Base-by-base conservation (phyloP, 1,140 invertebrate species). In the Ephestia elutella region DNA sequence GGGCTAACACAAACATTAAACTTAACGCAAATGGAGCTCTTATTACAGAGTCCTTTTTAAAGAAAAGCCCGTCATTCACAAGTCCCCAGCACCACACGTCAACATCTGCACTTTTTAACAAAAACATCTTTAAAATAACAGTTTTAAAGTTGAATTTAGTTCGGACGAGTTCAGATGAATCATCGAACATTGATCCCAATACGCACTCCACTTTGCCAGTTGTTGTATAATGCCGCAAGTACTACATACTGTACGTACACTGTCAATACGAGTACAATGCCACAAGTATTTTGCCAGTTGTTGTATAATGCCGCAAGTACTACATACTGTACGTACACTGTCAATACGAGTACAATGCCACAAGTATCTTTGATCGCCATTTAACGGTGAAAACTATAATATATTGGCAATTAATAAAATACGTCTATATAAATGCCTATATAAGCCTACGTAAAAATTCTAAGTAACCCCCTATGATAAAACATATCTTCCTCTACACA, bases 131-230 rank as follows among this genome's bases (percentile, higher is more conserved):
- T 15, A 44, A 10, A 5, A 15, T 15, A n/a, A 15, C 15, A 44
- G 5, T n/a, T 1, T 2, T 15, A 44, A 17, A n/a, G 38, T 44
- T 15, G 0, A 15, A 44, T 15, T 44, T 44, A 1, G 13, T 15
- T 15, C 10, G 13, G n/a, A 44, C 15, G 2, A n/a, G 2, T 17
- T 15, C 2, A 15, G 13, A 44, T 44, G 38, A 44, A 44, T 44
- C 38, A 44, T 44, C 38, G 38, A 44, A n/a, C 38, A 15, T 44
- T 44, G 38, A 44, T 44, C 38, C n/a, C 38, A 44, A 44, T 44
- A 17, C 38, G 38, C 15, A 44, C 38, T 44, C 38, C 38, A 44
- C 38, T 44, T 44, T 5, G 38, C 2, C 10, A n/a, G 5, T n/a
- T 44, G 7, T 35, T 35, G 32, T 35, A 35, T n/a, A 15, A 15